These are phyloP conservation scores for Cyphomyrus discorhynchus DNA, from an alignment of 2,113 vertebrate genomes.

Conservation along the genomic window DNA sequence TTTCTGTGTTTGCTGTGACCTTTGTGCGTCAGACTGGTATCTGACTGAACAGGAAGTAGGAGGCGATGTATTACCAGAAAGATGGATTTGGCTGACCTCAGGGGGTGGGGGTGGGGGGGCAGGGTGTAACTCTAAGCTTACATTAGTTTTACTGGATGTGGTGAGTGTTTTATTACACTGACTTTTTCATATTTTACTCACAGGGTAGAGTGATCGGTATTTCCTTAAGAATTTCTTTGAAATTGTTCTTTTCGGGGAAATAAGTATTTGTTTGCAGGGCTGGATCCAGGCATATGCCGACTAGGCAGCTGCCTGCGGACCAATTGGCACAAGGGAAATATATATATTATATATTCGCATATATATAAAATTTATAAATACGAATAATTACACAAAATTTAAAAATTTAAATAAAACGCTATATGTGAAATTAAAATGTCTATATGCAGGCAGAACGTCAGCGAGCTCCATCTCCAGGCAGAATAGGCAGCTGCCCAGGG, in stretches of 20 bases:
- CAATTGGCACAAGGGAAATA: not conserved
- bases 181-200: not conserved
- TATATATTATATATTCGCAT: not conserved
- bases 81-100: not conserved
- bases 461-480: not conserved
- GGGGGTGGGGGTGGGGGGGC: not conserved
- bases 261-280: not conserved
- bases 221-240: not conserved
- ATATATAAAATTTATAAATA: not conserved
- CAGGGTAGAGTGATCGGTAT: not conserved
- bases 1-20: not conserved
- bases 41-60: not conserved
- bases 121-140: not conserved
- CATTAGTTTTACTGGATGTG: conserved; percentile 1
- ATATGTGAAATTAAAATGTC: not conserved
- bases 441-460: not conserved
- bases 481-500: not conserved
- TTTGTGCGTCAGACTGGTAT: not conserved
- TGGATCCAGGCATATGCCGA: not conserved
- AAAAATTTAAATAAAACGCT: not conserved
- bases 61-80: not conserved
- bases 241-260: not conserved
- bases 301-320: not conserved
- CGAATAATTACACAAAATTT: not conserved
- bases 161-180: not conserved